Base-by-base conservation (phyloP, 2,113 vertebrate species). In the Oncorhynchus kisutch region DNA sequence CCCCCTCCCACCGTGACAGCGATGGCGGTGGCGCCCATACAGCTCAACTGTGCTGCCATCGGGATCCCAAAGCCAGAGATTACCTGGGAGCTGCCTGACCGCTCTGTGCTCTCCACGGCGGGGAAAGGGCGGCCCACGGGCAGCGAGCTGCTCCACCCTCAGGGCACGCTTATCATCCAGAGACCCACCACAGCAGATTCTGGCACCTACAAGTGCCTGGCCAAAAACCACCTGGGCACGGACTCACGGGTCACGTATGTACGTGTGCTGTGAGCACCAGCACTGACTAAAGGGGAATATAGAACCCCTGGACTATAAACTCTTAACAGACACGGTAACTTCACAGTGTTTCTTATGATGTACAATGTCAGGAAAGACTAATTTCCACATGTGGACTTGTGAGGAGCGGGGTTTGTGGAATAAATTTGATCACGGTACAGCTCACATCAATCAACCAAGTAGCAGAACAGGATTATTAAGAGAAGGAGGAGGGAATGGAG, bases 41-140 rank as follows among this genome's bases (percentile, higher is more conserved):
- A 94, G 78, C 95, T 99, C 5, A 92, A 83, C 80, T 99, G 98
- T 76, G 39, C 68, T 0, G 95, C 94, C 0, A 86, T 91, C 84
- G 98, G 98, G 0, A 79, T 96, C 31, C 97, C 98, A 2, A 95
- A 90, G 57, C 96, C 98, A 31, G 92, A 96, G 20, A 93, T 99
- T 0, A 91, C 85, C 12, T 99, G 98, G 98, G 93, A 98, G 67
- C 59, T 94, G 6, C 97, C 97, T 0, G 91, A 94, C 78, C 82
- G 1, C 75, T 92, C 95, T 0, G 0, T 91, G 5, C 87, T 97
- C 16, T 93, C 96, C 0, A 66, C 84, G 0, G 86, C 77, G 5
- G 82, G 77, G 7, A 89, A 64, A 73, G 91, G 90, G 20, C 79
- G 51, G 0, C 84, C 81, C 0, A 13, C 24, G 0, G 87, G 87